Evolutionary conservation across 2,113 vertebrate genomes (phyloP).

Genomic region (Thunnus maccoyii): DNA sequence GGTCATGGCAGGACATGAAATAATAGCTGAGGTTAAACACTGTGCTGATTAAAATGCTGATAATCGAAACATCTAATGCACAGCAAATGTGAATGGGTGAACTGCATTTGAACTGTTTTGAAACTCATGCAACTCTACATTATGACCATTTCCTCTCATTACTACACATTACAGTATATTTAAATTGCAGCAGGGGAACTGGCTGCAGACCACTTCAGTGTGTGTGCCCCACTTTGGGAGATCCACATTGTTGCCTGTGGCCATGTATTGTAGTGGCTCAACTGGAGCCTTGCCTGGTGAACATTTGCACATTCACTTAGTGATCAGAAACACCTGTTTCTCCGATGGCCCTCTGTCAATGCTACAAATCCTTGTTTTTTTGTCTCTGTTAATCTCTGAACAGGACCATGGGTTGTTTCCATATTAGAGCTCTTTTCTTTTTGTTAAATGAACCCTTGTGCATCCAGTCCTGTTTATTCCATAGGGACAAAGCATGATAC

Average conservation of each 20-base stretch:
- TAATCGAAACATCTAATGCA: slow-evolving; percentile 32
- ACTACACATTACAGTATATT: slow-evolving; percentile 32
- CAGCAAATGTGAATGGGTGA: slow-evolving; percentile 44
- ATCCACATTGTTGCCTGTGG: slow-evolving; percentile 42
- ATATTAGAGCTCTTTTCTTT: slow-evolving; percentile 66
- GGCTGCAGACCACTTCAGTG: slow-evolving; percentile 47
- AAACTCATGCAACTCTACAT: slow-evolving; percentile 32
- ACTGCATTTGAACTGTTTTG: slow-evolving; percentile 46
- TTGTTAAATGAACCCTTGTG: slow-evolving; percentile 71
- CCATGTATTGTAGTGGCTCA: slow-evolving; percentile 65
- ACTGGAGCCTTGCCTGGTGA: slow-evolving; percentile 61
- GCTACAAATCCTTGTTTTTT: slow-evolving; percentile 49
- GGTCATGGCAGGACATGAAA: slow-evolving; percentile 61
- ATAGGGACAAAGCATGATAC: slow-evolving; percentile 68
- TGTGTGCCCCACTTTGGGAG: slow-evolving; percentile 53
- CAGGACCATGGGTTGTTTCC: slow-evolving; percentile 70
- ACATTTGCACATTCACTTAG: slow-evolving; percentile 68
- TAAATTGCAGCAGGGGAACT: slow-evolving; percentile 38
- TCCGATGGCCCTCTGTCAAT: slow-evolving; percentile 35
- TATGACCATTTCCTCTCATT: slow-evolving; percentile 56
- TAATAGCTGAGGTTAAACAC: slow-evolving; percentile 46
- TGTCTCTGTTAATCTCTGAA: slow-evolving; percentile 59
- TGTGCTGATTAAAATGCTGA: slow-evolving; percentile 36
- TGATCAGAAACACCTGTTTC: slow-evolving; percentile 85
- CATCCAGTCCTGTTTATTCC: slow-evolving; percentile 63